These are phyloP conservation scores for Eristalinus aeneus DNA, from an alignment of 2,888 invertebrate genomes.

Conservation along the genomic window DNA sequence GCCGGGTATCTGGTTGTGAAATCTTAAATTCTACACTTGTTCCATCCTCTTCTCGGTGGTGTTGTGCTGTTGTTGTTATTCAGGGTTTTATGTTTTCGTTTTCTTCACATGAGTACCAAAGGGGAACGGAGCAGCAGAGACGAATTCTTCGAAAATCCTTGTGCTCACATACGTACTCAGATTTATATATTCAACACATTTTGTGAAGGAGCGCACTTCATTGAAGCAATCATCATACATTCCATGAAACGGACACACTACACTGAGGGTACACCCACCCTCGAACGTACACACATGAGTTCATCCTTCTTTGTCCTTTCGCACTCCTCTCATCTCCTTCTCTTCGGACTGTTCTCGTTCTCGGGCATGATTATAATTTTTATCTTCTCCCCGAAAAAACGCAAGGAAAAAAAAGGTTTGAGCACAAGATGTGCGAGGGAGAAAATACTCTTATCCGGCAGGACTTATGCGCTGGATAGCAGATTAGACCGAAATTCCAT, in stretches of 20 bases:
- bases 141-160: conserved; percentile 65
- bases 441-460: conserved; percentile 39
- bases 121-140: conserved; percentile 2
- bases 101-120: conserved; percentile 20
- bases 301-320: conserved; percentile 14
- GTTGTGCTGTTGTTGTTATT: conserved; percentile 8
- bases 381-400: conserved; percentile 22
- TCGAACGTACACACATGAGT: neutral
- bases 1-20: conserved; percentile 11
- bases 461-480: conserved; percentile 27
- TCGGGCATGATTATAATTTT: conserved; percentile 60
- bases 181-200: conserved; percentile 69
- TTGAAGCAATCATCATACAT: conserved; percentile 70
- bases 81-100: conserved; percentile 1
- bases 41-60: conserved; percentile 21
- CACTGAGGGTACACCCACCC: neutral
- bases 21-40: conserved; percentile 69
- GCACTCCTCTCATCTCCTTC: neutral
- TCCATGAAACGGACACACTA: conserved; percentile 58
- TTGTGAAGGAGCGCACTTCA: conserved; percentile 68
- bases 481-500: conserved; percentile 48
- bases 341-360: neutral
- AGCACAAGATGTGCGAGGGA: neutral
- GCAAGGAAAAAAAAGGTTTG: conserved; percentile 8
- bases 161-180: conserved; percentile 64